phyloP scores from a whole-genome alignment of 2,888 invertebrate genomes.

The Erebia ligea region DNA sequence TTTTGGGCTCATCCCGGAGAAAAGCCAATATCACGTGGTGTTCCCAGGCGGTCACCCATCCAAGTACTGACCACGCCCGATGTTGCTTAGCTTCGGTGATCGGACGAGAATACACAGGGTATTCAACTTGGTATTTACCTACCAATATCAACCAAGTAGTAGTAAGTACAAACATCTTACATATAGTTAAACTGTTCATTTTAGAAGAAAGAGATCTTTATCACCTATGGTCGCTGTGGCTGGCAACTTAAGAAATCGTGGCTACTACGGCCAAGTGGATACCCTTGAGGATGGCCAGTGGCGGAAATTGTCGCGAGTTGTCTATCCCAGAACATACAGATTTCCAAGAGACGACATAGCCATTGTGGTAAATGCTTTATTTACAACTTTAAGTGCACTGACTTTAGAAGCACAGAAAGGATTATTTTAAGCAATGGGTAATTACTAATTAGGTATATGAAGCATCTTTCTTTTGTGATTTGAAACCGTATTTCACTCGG shows the following conservation, averaged over 20 bases:
- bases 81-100: slow-evolving; percentile 59
- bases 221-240: slow-evolving; percentile 52
- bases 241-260: slow-evolving; percentile 52
- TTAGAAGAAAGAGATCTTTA: slow-evolving; percentile 33
- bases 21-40: slow-evolving; percentile 42
- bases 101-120: slow-evolving; percentile 54
- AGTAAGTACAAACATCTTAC: no score
- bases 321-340: slow-evolving; percentile 49
- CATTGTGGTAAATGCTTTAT: slow-evolving; percentile 51
- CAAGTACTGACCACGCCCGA: slow-evolving; percentile 71
- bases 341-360: slow-evolving; percentile 61
- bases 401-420: no score
- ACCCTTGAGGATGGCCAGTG: slow-evolving; percentile 53
- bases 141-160: no score
- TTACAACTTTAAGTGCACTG: no score
- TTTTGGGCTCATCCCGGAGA: no score
- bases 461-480: no score
- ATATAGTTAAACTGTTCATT: background rate
- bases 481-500: no score
- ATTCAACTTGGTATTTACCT: no score
- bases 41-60: slow-evolving; percentile 67
- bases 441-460: no score
- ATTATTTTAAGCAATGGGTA: no score
- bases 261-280: slow-evolving; percentile 36
- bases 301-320: slow-evolving; percentile 48